These are phyloP conservation scores for Alcedo atthis DNA, from an alignment of 2,797 vertebrate species.

Conservation along the genomic window DNA sequence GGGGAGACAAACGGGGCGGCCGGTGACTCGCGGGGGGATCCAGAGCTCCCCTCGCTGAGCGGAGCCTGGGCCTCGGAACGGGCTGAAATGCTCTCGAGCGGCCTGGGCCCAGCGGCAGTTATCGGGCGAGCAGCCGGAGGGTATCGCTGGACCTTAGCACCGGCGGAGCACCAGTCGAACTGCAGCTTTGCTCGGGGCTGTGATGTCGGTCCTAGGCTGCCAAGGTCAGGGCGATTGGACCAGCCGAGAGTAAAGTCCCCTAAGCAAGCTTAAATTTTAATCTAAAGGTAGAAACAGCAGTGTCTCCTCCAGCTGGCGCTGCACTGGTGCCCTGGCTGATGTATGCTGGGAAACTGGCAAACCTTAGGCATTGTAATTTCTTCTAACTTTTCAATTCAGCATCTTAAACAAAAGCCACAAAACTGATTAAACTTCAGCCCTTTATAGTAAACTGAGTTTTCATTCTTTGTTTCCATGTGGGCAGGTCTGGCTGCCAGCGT, in stretches of 20 bases:
- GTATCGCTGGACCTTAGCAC: rapidly evolving
- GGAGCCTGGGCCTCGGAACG: background rate
- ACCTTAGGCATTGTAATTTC: background rate
- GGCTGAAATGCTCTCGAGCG: background rate
- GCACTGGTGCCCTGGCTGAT: background rate
- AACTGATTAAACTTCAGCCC: background rate
- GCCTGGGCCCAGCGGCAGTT: background rate
- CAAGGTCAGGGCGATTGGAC: background rate
- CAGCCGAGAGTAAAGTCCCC: background rate
- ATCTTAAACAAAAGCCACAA: background rate
- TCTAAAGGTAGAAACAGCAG: rapidly evolving
- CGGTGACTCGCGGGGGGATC: background rate
- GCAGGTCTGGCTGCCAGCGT: background rate
- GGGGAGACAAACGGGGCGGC: background rate
- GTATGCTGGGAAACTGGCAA: background rate
- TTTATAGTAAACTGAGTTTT: background rate
- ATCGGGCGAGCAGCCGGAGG: background rate
- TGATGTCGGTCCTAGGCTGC: rapidly evolving
- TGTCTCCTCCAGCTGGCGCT: rapidly evolving
- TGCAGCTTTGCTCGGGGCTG: rapidly evolving
- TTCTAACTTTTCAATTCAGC: background rate
- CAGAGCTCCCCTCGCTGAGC: background rate
- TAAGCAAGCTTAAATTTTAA: background rate
- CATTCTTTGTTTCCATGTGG: background rate
- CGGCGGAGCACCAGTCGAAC: background rate